Evolutionary conservation across 2,113 vertebrate genomes (phyloP).

Genomic region (Brevimyrus niger): DNA sequence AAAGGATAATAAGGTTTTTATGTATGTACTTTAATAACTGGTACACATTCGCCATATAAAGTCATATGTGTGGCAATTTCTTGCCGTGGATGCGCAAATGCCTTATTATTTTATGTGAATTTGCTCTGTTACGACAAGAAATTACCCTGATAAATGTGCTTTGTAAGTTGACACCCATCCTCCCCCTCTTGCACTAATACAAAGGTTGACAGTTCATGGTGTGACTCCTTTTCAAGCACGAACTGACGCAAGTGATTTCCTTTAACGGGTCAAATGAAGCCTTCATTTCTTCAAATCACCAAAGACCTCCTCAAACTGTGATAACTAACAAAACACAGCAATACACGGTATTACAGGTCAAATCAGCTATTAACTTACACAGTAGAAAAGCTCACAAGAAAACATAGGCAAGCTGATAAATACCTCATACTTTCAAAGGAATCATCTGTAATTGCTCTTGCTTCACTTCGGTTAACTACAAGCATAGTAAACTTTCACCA

Average conservation of each 20-base stretch:
- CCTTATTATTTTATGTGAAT: not conserved
- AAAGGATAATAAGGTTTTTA: not conserved
- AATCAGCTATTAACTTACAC: not conserved
- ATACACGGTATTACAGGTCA: too few species aligned
- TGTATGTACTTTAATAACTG: not conserved
- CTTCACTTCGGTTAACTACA: too few species aligned
- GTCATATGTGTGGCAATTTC: not conserved
- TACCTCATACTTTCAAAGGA: too few species aligned
- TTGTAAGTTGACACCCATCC: not conserved
- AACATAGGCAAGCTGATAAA: too few species aligned
- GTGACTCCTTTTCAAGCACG: not conserved
- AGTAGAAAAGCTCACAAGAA: not conserved
- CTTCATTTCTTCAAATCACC: not conserved
- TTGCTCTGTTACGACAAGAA: not conserved
- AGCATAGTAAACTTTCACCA: too few species aligned
- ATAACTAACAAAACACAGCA: too few species aligned
- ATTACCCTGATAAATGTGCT: not conserved
- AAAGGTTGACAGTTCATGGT: not conserved
- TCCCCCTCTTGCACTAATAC: not conserved
- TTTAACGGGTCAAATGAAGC: not conserved
- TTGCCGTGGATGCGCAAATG: not conserved
- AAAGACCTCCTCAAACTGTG: too few species aligned
- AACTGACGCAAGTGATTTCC: not conserved
- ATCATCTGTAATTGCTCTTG: too few species aligned
- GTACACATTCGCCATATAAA: not conserved